Conservation (phyloP, 2,888 invertebrate genomes). For the Carterocephalus palaemon region DNA sequence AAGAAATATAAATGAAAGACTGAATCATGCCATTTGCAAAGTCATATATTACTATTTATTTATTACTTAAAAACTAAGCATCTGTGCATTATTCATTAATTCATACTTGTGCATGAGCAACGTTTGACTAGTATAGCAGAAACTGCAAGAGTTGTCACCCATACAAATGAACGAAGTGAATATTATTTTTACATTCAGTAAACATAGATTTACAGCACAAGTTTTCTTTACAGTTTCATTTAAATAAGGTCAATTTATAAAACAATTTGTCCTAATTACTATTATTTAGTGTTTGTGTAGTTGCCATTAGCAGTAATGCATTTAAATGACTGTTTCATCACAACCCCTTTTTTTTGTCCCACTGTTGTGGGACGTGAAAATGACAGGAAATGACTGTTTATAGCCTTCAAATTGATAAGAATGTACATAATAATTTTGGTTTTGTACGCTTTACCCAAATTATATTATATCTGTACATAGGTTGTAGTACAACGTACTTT, state of each 20-base stretch:
- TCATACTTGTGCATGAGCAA: constrained; percentile 39
- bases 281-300: too few relatives aligned
- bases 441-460: too few relatives aligned
- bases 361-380: too few relatives aligned
- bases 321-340: too few relatives aligned
- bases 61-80: constrained; percentile 55
- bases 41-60: constrained; percentile 64
- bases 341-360: too few relatives aligned
- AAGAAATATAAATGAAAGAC: constrained; percentile 61
- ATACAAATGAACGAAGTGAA: constrained; percentile 24
- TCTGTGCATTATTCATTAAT: constrained; percentile 45
- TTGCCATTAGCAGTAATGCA: too few relatives aligned
- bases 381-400: too few relatives aligned
- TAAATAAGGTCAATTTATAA: too few relatives aligned
- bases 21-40: constrained; percentile 67
- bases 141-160: constrained; percentile 48
- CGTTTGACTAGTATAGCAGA: constrained; percentile 62
- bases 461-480: too few relatives aligned
- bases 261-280: too few relatives aligned
- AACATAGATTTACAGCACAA: constrained; percentile 16
- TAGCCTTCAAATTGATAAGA: too few relatives aligned
- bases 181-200: constrained; percentile 19
- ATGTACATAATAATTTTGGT: too few relatives aligned
- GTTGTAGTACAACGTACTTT: constrained; percentile 32
- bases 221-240: constrained; percentile 16